phyloP scores from a whole-genome alignment of 2,797 vertebrate species.

The Vespertilio murinus region DNA sequence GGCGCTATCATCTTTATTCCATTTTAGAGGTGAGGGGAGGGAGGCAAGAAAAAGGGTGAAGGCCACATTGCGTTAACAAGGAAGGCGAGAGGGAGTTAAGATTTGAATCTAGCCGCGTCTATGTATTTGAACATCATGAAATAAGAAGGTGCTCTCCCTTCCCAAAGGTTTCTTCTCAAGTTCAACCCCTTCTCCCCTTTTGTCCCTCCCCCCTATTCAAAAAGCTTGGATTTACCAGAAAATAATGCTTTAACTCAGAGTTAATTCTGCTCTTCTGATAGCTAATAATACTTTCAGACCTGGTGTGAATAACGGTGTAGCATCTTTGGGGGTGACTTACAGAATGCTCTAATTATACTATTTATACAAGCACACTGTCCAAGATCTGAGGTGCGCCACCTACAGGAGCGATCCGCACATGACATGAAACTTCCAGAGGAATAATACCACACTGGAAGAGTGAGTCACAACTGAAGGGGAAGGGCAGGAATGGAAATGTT shows the following conservation, averaged over 20 bases:
- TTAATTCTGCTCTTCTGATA: conserved; percentile 11
- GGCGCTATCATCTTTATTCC: background rate
- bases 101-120: background rate
- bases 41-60: background rate
- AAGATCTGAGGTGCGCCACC: background rate
- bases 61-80: background rate
- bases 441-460: background rate
- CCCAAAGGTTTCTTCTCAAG: background rate
- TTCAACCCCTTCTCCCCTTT: background rate
- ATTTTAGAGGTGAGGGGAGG: background rate
- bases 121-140: background rate
- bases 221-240: background rate
- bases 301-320: background rate
- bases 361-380: background rate
- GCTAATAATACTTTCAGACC: background rate
- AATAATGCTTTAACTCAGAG: background rate
- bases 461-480: conserved; percentile 39
- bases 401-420: background rate
- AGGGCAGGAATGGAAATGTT: background rate
- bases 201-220: background rate
- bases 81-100: background rate
- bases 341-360: background rate
- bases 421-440: background rate
- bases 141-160: background rate
- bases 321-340: background rate